A percentile compares a stretch with the other conserved stretches of the same genome.
phyloP scores from a whole-genome alignment of 2,888 invertebrate genomes.

The Sceliomorpha sp. region DNA sequence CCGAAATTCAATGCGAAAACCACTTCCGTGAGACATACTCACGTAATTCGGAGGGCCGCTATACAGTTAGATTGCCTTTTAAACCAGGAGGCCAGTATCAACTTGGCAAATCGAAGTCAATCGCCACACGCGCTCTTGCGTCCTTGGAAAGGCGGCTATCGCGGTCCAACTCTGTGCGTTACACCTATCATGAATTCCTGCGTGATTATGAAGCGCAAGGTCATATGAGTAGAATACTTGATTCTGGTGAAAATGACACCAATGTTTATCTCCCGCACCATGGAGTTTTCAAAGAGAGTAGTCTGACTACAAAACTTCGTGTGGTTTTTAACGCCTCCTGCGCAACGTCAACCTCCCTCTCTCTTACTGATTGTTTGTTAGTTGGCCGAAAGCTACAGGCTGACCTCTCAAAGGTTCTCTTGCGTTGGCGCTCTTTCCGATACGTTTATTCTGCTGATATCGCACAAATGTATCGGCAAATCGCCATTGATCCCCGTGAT shows the following conservation, averaged over 20 bases:
- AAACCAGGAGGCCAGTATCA: background rate
- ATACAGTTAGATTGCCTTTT: constrained; percentile 6
- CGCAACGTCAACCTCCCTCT: background rate
- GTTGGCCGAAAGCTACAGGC: constrained; percentile 11
- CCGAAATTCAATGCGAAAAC: constrained; percentile 4
- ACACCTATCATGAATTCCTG: constrained; percentile 2
- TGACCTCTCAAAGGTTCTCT: background rate
- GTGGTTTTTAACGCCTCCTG: constrained; percentile 19
- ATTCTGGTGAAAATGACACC: background rate
- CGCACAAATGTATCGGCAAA: constrained; percentile 24
- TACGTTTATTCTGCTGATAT: constrained; percentile 23
- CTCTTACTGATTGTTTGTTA: constrained; percentile 9
- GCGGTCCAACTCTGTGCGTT: background rate
- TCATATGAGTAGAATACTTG: background rate
- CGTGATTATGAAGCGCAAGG: constrained; percentile 8
- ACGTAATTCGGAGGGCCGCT: background rate
- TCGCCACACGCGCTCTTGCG: background rate
- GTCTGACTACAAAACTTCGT: too few species aligned
- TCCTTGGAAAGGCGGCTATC: background rate
- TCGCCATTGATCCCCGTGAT: too few species aligned
- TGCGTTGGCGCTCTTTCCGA: constrained; percentile 1
- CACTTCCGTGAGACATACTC: constrained; percentile 1
- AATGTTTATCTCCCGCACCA: constrained; percentile 14
- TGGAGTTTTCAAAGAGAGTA: constrained; percentile 13
- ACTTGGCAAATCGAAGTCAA: background rate